phyloP scores from a whole-genome alignment of 92 coral and sea anemone genomes.

The Nematostella vectensis region DNA sequence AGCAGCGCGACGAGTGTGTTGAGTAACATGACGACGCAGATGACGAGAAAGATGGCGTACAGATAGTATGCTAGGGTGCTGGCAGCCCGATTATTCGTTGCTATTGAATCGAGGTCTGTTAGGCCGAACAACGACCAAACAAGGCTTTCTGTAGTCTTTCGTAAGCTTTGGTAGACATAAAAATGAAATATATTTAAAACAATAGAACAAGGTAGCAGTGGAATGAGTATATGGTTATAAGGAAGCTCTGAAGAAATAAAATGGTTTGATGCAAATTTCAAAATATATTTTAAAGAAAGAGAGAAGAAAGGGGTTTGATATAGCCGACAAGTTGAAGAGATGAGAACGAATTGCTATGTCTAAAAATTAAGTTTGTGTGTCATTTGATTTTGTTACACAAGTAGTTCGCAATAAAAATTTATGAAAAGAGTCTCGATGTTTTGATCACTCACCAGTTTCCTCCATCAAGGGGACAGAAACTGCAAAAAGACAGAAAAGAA shows the following conservation, averaged over 20 bases:
- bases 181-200: not conserved
- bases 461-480: not conserved
- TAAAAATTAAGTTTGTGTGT: too few species aligned
- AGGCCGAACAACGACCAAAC: slow-evolving; percentile 25
- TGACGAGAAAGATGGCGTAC: slow-evolving; percentile 7
- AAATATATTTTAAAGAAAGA: too few species aligned
- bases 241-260: too few species aligned
- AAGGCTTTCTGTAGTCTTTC: not conserved
- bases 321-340: too few species aligned
- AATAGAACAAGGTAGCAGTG: too few species aligned
- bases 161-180: not conserved
- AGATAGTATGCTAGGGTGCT: not conserved
- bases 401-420: too few species aligned
- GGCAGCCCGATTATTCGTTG: not conserved
- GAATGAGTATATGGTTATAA: too few species aligned
- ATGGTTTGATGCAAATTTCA: too few species aligned
- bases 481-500: not conserved
- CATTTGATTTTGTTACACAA: too few species aligned
- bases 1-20: slow-evolving; percentile 23
- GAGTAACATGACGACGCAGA: slow-evolving; percentile 16
- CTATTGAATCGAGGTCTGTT: not conserved
- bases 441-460: not conserved
- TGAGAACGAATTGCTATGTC: too few species aligned
- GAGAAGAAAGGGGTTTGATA: too few species aligned
- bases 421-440: too few species aligned